Evolutionary conservation across 1,140 invertebrate genomes (phyloP).

Genomic region (Notospermus geniculatus): DNA sequence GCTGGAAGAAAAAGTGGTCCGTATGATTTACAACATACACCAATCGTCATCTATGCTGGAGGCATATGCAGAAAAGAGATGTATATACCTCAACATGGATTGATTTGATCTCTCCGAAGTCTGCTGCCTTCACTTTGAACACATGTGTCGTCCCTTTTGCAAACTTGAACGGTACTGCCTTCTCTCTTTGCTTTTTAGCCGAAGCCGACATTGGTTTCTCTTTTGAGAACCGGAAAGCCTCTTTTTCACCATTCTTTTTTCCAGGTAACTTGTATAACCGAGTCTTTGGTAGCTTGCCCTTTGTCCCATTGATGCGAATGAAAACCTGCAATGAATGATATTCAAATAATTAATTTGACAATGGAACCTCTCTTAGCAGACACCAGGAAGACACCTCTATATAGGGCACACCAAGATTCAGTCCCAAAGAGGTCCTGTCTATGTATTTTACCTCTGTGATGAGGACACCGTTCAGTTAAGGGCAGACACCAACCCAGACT

Average conservation of each 20-base stretch:
- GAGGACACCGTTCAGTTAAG: too few relatives aligned
- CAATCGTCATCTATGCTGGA: too few relatives aligned
- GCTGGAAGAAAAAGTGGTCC: too few relatives aligned
- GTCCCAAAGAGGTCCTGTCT: too few relatives aligned
- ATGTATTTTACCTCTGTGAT: too few relatives aligned
- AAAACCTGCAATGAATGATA: conserved; percentile 36
- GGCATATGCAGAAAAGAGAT: too few relatives aligned
- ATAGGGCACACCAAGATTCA: too few relatives aligned
- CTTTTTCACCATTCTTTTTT: conserved; percentile 45
- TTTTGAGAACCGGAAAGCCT: background rate
- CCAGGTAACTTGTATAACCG: conserved; percentile 39
- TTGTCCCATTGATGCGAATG: conserved; percentile 45
- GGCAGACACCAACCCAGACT: too few relatives aligned
- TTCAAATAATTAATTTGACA: too few relatives aligned
- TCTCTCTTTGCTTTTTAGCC: conserved; percentile 14
- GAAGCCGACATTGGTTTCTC: background rate
- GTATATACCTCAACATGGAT: conserved; percentile 50
- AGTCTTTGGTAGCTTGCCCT: conserved; percentile 46
- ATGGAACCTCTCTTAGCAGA: too few relatives aligned
- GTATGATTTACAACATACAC: too few relatives aligned
- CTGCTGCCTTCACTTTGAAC: conserved; percentile 49
- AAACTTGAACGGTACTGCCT: conserved; percentile 45
- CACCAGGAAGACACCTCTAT: too few relatives aligned
- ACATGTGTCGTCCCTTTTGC: conserved; percentile 48
- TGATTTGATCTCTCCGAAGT: conserved; percentile 50